Conservation (phyloP, 2,888 invertebrate genomes). For the Conchocele bisecta region DNA sequence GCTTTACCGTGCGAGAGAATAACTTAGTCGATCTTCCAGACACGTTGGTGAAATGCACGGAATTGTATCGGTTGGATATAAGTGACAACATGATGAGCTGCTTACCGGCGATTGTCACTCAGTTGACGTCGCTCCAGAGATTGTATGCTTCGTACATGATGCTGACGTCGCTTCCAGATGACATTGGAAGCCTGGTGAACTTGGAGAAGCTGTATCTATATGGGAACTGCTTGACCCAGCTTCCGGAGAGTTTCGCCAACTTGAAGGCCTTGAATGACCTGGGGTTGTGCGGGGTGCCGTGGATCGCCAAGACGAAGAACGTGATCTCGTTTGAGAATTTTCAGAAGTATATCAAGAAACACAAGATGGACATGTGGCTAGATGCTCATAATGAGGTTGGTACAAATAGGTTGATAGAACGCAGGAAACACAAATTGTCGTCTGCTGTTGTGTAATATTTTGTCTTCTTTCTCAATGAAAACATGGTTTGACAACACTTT, state of each 20-base stretch:
- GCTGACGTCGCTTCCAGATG: conserved; percentile 66
- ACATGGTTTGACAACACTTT: too few species aligned
- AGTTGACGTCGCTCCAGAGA: conserved; percentile 60
- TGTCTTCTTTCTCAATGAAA: too few species aligned
- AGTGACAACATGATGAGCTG: conserved; percentile 64
- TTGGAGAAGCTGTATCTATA: conserved; percentile 66
- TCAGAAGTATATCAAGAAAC: conserved; percentile 59
- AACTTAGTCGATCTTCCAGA: conserved; percentile 63
- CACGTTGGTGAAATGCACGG: conserved; percentile 57
- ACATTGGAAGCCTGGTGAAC: conserved; percentile 66
- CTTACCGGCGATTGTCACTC: conserved; percentile 64
- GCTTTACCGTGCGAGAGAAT: conserved; percentile 61
- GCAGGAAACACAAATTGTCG: too few species aligned
- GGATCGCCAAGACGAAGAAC: conserved; percentile 62
- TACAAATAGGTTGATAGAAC: background rate
- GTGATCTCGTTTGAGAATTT: conserved; percentile 70
- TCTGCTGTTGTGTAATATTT: too few species aligned
- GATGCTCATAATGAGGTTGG: conserved; percentile 66
- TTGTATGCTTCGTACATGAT: conserved; percentile 69
- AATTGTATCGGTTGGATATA: conserved; percentile 62
- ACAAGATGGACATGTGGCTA: conserved; percentile 66
- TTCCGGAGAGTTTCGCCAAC: conserved; percentile 66
- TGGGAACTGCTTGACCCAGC: conserved; percentile 68
- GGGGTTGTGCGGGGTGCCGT: conserved; percentile 72
- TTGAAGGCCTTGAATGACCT: conserved; percentile 68